Evolutionary conservation across 2,888 invertebrate genomes (phyloP).

Genomic region (Eupithecia insigniata): DNA sequence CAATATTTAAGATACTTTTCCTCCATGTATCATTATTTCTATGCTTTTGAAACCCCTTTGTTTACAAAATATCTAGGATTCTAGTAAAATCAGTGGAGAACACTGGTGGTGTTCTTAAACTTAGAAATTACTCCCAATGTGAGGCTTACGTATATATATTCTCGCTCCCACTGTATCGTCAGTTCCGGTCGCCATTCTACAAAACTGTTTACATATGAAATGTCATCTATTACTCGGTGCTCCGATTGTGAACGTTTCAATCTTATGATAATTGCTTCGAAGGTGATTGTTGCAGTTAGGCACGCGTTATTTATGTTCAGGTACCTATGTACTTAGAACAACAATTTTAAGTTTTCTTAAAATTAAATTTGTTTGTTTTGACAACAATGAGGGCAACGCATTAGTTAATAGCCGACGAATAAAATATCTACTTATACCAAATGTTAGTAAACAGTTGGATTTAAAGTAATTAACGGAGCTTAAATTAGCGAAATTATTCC

Average conservation of each 20-base stretch:
- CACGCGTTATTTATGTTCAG: too few relatives aligned
- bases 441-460: not conserved
- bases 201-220: constrained; percentile 23
- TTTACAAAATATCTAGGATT: too few relatives aligned
- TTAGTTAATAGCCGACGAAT: not conserved
- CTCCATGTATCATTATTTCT: too few relatives aligned
- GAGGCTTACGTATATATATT: too few relatives aligned
- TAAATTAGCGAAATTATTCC: not conserved
- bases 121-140: too few relatives aligned
- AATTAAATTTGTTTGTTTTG: not conserved
- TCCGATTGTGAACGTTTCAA: constrained; percentile 18
- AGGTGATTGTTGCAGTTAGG: constrained; percentile 12
- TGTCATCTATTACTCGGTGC: constrained; percentile 26
- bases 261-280: constrained; percentile 23
- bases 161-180: constrained; percentile 8
- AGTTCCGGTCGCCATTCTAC: constrained; percentile 35
- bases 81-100: too few relatives aligned
- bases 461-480: not conserved
- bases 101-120: too few relatives aligned
- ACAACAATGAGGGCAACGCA: not conserved
- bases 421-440: not conserved
- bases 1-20: too few relatives aligned
- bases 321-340: too few relatives aligned
- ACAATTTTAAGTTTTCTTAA: not conserved
- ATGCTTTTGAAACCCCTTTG: too few relatives aligned